A percentile compares a stretch with the other conserved stretches of the same genome.
Conservation (phyloP, 2,797 vertebrate species). For the Catamblyrhynchus diadema region DNA sequence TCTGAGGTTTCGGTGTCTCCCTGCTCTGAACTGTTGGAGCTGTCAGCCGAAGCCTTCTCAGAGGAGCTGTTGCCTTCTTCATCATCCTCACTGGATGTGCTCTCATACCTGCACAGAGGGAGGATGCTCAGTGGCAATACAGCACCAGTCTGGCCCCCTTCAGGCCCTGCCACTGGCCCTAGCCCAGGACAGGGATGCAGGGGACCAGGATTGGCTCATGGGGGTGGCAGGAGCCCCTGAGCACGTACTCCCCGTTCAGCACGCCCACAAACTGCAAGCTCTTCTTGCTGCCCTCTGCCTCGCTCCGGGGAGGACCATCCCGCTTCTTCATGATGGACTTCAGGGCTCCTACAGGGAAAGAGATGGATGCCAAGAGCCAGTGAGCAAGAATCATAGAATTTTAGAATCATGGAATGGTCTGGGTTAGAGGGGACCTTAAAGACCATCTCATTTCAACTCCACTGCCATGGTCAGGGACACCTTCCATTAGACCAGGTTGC, state of each 20-base stretch:
- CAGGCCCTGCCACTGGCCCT: not conserved
- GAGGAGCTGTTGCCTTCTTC: conserved; percentile 81
- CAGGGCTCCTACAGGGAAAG: conserved; percentile 77
- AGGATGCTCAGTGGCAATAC: not conserved
- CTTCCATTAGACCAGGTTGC: not conserved
- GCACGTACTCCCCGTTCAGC: conserved; percentile 92
- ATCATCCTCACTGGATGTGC: conserved; percentile 89
- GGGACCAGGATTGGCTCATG: not conserved
- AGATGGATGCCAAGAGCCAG: not conserved
- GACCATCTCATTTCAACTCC: not conserved
- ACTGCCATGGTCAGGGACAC: not conserved
- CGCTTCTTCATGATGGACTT: conserved; percentile 98
- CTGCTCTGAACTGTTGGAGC: conserved; percentile 79
- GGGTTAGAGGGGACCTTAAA: not conserved
- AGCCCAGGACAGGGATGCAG: not conserved
- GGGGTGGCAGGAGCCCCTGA: not conserved
- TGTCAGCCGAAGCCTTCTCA: conserved; percentile 72
- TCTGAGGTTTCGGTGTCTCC: conserved; percentile 83
- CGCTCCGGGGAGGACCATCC: conserved; percentile 74
- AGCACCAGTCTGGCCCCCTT: not conserved
- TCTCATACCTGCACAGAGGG: conserved; percentile 84
- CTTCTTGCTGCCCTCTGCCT: conserved; percentile 83
- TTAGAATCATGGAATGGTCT: not conserved
- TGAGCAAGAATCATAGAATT: not conserved
- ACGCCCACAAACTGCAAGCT: conserved; percentile 95